phyloP scores from a whole-genome alignment of 2,113 vertebrate species.

The Toxostoma redivivum region DNA sequence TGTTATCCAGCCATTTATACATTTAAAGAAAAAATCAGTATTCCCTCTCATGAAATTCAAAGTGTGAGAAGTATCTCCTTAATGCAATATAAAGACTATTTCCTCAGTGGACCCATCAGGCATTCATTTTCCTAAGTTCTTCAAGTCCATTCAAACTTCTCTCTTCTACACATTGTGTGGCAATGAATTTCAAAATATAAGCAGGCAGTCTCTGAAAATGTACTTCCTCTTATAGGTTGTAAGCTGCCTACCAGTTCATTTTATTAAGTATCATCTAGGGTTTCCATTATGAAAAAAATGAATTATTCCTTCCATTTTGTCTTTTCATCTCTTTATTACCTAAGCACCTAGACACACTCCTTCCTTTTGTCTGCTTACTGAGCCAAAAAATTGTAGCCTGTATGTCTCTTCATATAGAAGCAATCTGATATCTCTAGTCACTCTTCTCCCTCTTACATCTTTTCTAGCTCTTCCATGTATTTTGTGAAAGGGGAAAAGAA shows the following conservation, averaged over 20 bases:
- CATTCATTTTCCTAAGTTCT: constrained; percentile 32
- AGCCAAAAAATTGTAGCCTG: not conserved
- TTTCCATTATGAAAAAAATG: not conserved
- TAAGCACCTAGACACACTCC: not conserved
- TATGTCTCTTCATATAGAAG: not conserved
- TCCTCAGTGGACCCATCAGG: constrained; percentile 14
- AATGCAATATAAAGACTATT: constrained; percentile 26
- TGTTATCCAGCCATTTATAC: constrained; percentile 32
- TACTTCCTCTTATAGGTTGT: not conserved
- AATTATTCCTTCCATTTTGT: not conserved
- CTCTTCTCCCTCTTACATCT: not conserved
- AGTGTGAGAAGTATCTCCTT: constrained; percentile 9
- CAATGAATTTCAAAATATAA: constrained; percentile 20
- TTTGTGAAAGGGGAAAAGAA: not conserved
- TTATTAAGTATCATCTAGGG: not conserved
- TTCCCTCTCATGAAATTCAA: constrained; percentile 27
- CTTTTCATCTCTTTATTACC: not conserved
- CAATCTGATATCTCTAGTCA: not conserved
- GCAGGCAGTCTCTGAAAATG: not conserved
- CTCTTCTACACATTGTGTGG: not conserved
- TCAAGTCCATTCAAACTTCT: constrained; percentile 15
- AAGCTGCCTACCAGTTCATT: not conserved
- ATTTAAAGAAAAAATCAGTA: constrained; percentile 33
- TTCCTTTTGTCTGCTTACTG: not conserved
- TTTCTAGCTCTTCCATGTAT: not conserved